Evolutionary conservation across 2,113 vertebrate species (phyloP).

Genomic region (Hippocampus mohnikei): DNA sequence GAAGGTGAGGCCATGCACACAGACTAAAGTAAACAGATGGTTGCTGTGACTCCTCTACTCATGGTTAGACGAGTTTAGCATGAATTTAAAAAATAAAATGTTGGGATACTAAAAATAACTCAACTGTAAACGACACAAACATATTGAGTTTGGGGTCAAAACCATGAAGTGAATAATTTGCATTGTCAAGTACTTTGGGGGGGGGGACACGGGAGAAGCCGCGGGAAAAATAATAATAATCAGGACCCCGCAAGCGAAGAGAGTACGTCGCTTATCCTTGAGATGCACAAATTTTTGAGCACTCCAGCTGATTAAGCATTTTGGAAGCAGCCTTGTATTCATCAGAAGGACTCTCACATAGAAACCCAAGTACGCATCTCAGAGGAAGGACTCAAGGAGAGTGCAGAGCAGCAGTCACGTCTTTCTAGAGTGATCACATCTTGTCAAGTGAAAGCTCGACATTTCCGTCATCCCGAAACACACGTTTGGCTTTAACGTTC

Average conservation of each 20-base stretch:
- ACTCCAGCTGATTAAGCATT: slow-evolving; percentile 11
- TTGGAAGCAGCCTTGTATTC: slow-evolving; percentile 26
- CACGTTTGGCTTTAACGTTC: neutral
- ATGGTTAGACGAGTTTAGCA: too few species aligned
- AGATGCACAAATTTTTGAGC: slow-evolving; percentile 17
- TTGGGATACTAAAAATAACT: too few species aligned
- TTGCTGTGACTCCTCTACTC: too few species aligned
- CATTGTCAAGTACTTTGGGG: too few species aligned
- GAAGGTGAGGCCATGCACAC: too few species aligned
- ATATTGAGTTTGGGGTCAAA: too few species aligned
- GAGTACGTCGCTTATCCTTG: neutral
- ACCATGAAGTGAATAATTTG: too few species aligned
- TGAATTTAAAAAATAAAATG: too few species aligned
- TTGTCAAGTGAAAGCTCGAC: slow-evolving; percentile 19
- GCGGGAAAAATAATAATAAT: too few species aligned
- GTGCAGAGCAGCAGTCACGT: slow-evolving; percentile 13
- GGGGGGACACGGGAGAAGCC: too few species aligned
- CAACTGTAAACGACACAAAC: too few species aligned
- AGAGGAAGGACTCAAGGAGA: slow-evolving; percentile 15
- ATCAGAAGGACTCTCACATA: slow-evolving; percentile 33
- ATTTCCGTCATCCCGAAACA: neutral
- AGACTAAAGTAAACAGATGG: too few species aligned
- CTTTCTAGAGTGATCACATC: slow-evolving; percentile 3
- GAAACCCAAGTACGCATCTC: slow-evolving; percentile 16
- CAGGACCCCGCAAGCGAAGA: neutral